Base-by-base conservation (phyloP, 2,888 invertebrate species). In the Conus canariensis region DNA sequence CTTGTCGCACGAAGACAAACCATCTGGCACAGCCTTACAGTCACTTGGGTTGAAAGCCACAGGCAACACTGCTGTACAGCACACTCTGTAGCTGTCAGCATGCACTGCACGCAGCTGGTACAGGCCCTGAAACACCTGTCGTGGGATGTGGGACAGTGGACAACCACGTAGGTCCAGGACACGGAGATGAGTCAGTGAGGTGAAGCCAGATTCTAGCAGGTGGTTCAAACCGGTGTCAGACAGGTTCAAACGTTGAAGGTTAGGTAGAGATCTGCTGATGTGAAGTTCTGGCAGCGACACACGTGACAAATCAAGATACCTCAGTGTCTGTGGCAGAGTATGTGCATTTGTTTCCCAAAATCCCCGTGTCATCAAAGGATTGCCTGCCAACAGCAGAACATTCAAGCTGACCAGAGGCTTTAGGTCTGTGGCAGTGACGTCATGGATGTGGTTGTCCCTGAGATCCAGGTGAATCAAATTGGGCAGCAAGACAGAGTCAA, bases 401-500 rank as follows among this genome's bases (percentile, higher is more conserved):
- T 14, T 59, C 22, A 85, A 56, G 14, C 60, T 59, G 5, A 6
- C 16, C 59, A 85, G n/a, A n/a, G 16, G n/a, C n/a, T 14, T 12
- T 6, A 85, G 25, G 7, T 85, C 19, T 4, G 10, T 25, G 16
- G 56, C n/a, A 10, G 9, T 25, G n/a, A 85, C 16, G n/a, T 25
- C 12, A 25, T 25, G n/a, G 6, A 85, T 59, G 12, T n/a, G 45
- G 25, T 85, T 85, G 25, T 85, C 60, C 3, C 60, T 60, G 25
- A 85, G 85, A 14, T 85, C 85, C 25, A 85, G 85, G n/a, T 60
- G 59, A 25, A 59, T 59, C 85, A 85, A 25, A 25, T 85, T 85
- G 60, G 60, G 59, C 10, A 85, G 56, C 0, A 56, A 25, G 12
- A 85, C 9, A 10, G 59, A 12, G n/a, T 60, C 12, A 14, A 85